Conservation (phyloP, 1,140 invertebrate genomes). For the Fopius arisanus region DNA sequence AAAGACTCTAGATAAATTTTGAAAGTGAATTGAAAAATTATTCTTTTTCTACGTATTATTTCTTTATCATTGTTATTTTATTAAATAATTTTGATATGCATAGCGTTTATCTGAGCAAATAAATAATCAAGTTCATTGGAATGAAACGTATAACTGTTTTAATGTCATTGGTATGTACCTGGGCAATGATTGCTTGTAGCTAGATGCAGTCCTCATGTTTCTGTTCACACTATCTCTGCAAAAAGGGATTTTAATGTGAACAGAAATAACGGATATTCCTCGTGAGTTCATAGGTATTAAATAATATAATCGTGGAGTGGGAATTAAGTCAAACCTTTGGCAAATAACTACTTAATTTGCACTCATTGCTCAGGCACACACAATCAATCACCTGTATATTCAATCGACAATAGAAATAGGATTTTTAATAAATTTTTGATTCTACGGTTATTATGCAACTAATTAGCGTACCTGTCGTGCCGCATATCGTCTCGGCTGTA, state of each 20-base stretch:
- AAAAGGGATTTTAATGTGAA: constrained; percentile 65
- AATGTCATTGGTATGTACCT: constrained; percentile 62
- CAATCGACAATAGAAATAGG: constrained; percentile 17
- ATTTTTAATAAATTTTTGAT: background rate
- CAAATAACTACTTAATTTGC: constrained; percentile 50
- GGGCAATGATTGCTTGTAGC: constrained; percentile 67
- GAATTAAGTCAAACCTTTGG: constrained; percentile 10
- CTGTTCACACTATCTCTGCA: constrained; percentile 68
- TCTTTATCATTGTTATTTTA: no score
- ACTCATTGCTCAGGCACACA: constrained; percentile 66
- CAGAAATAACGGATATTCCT: constrained; percentile 57
- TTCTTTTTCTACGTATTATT: no score
- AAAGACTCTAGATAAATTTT: constrained; percentile 2
- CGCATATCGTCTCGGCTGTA: constrained; percentile 66
- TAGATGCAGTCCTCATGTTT: constrained; percentile 66
- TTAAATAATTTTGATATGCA: background rate
- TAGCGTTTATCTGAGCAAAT: background rate
- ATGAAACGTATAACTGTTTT: constrained; percentile 48
- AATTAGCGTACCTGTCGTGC: constrained; percentile 66
- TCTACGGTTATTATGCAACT: constrained; percentile 47
- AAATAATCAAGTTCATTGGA: constrained; percentile 26
- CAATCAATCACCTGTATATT: constrained; percentile 17
- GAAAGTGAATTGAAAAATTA: constrained; percentile 25
- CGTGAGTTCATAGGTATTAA: constrained; percentile 49
- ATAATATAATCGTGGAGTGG: constrained; percentile 48